These are phyloP conservation scores for Psilopsiagon aymara DNA, from an alignment of 2,113 vertebrate species.

Conservation along the genomic window DNA sequence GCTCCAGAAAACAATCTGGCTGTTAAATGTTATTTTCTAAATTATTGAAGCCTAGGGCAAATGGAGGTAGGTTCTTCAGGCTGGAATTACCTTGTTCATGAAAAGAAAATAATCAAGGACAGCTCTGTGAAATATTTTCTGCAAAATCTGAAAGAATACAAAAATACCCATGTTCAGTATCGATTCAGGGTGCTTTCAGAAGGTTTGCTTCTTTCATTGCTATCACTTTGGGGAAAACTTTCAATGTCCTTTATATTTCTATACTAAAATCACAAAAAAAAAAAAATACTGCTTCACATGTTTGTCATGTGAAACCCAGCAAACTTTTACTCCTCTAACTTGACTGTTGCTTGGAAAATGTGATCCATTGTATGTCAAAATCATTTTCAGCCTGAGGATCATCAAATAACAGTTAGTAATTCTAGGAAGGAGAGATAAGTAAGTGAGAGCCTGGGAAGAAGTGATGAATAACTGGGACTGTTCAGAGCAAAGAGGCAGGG, in stretches of 20 bases:
- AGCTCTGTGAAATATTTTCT: not conserved
- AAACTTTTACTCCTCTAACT: not conserved
- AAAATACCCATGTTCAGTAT: not conserved
- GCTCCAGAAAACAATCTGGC: conserved; percentile 10
- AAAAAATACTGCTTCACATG: not conserved
- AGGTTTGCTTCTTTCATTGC: not conserved
- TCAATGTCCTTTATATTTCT: not conserved
- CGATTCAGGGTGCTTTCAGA: not conserved
- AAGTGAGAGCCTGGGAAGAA: conserved; percentile 56
- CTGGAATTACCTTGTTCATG: not conserved
- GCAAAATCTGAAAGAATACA: not conserved
- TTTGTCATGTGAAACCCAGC: not conserved
- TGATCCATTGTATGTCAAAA: not conserved
- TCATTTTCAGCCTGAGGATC: not conserved
- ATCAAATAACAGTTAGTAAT: not conserved
- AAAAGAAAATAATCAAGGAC: conserved; percentile 22
- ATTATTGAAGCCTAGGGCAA: conserved; percentile 55
- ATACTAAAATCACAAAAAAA: not conserved
- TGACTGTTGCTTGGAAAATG: not conserved
- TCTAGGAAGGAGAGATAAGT: not conserved
- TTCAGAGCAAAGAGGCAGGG: not conserved
- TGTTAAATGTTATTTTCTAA: conserved; percentile 67
- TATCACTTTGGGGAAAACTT: not conserved
- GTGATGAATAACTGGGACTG: not conserved
- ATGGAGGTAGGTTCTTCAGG: not conserved